Base-by-base conservation (phyloP, 2,113 vertebrate species). In the Rhadina sibilatrix region DNA sequence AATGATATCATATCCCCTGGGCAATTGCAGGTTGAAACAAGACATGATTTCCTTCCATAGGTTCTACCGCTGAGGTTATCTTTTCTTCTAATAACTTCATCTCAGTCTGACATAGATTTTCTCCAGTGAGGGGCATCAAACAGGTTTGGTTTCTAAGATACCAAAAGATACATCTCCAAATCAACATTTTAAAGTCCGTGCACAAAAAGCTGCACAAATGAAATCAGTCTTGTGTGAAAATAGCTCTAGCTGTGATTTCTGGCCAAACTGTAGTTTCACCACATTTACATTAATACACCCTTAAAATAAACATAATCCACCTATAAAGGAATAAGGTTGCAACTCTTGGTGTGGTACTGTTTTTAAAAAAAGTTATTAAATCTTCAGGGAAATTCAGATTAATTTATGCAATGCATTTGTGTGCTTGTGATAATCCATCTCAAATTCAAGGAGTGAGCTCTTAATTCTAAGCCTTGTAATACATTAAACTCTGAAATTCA, bases 71-170 rank as follows among this genome's bases (percentile, higher is more conserved):
- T 52, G 53, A 82, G 44, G 44, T 90, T 82, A 38, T 77, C 75
- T 90, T 94, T 90, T 49, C 60, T 91, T 27, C 66, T 50, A 10
- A 56, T 56, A 86, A 78, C 37, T 96, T 95, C 31, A 49, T 78
- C 44, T 90, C 38, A 21, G 66, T 83, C 82, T 79, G 70, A 81
- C 76, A 72, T 12, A 71, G 72, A 68, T 84, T 81, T 84, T 83
- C 69, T 90, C 37, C 40, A 71, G 22, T 21, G 31, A 90, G 72
- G 89, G 44, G 56, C 44, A 93, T 94, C 60, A 89, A 84, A 70
- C n/a, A 69, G 78, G 74, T 84, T 74, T 92, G 80, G 88, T 95
- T 93, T 90, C 93, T 78, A 95, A 96, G 93, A 90, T 96, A 96
- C 94, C 76, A 90, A 52, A 88, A 77, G 42, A 91, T 49, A 24